Evolutionary conservation across 2,113 vertebrate species (phyloP), one percentile per base, ranked within the genome.

Genomic region (Cathartes aura): DNA sequence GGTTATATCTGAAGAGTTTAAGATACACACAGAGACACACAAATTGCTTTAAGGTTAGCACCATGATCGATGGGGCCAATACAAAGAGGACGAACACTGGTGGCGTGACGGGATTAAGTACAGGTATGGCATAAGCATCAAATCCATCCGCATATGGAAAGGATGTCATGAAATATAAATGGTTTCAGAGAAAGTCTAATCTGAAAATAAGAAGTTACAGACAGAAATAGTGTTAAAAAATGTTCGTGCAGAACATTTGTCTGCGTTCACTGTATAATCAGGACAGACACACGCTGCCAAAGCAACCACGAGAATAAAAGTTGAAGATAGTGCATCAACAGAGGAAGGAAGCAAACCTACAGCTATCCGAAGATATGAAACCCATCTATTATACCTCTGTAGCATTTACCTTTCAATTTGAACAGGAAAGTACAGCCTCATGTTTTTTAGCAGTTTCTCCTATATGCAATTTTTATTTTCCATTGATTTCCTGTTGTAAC

Each of bases 401-500:
- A 71, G 36, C 83, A 67, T 67, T 89, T 74, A 48, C 56, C 47
- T 89, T 87, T 48, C n/a, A 48, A 30, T 78, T 83, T 80, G 34
- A 95, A 72, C 6, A 17, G 22, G 29, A 52, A 84, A 73, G 11
- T 36, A 68, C 26, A 91, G 20, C 16, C 47, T 66, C 24, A 16
- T 75, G 29, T 4, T 52, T 96, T 91, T 67, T 72, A 82, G 34
- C 64, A 63, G 48, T 70, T 87, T 82, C 22, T 50, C 70, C 66
- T 30, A 36, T 13, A 56, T 3, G 18, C 53, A 76, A 30, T 85
- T 95, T 45, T 68, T 64, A 67, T 93, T 94, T 95, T 67, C n/a
- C 80, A 92, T 53, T 82, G 78, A 95, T 96, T 89, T 73, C 18
- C 42, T 89, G n/a, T 78, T 89, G 68, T 63, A 95, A 55, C 58